phyloP scores from a whole-genome alignment of 1,140 invertebrate species.

The Magallana gigas region DNA sequence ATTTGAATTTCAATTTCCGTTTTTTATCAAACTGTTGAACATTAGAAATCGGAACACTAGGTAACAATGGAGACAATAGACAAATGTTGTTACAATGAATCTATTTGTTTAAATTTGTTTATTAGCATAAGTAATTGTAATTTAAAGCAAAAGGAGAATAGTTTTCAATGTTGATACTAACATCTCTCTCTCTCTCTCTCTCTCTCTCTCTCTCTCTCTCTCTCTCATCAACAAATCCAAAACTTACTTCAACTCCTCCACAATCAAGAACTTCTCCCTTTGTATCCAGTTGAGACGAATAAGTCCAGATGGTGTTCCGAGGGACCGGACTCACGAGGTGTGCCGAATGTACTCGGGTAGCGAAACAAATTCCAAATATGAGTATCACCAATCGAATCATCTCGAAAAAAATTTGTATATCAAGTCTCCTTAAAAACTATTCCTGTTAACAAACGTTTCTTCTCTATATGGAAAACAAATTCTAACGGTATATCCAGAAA shows the following conservation, averaged over 20 bases:
- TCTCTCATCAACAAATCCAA: background rate
- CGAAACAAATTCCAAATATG: background rate
- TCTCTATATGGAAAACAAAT: background rate
- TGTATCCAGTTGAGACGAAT: background rate
- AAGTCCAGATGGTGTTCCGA: constrained; percentile 10
- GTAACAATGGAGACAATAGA: no score
- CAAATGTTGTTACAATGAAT: no score
- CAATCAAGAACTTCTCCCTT: background rate
- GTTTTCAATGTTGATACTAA: no score
- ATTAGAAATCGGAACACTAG: no score
- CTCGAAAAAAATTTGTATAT: background rate
- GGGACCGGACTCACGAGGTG: background rate
- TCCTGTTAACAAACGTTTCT: background rate
- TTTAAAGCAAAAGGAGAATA: no score
- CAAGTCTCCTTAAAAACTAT: background rate
- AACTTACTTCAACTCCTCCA: background rate
- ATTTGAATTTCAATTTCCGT: no score
- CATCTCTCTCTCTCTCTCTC: no score
- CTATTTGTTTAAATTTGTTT: no score
- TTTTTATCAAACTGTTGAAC: no score
- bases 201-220: no score
- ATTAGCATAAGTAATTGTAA: no score
- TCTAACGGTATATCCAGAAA: background rate
- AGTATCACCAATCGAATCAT: constrained; percentile 13
- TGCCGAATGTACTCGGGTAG: constrained; percentile 3